Percentiles rank a stretch among this genome's conserved stretches.
Evolutionary conservation across 2,797 vertebrate genomes (phyloP).

Genomic region (Xiphophorus birchmanni): DNA sequence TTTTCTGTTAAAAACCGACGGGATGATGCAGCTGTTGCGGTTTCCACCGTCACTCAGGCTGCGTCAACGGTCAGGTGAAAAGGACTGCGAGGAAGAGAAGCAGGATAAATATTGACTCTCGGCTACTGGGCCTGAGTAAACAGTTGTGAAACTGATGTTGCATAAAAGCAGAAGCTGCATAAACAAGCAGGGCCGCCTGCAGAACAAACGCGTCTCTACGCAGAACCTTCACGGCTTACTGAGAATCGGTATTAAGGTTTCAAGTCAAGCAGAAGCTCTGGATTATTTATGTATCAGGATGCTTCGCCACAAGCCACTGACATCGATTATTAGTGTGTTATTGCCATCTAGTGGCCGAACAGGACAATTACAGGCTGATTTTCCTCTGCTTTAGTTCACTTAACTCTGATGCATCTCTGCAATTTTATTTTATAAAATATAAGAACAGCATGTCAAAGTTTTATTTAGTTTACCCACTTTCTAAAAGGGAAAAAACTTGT

Average conservation of each 20-base stretch:
- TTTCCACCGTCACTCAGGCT: conserved; percentile 46
- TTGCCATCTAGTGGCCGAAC: conserved; percentile 58
- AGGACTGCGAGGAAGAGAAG: conserved; percentile 18
- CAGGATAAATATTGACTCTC: conserved; percentile 33
- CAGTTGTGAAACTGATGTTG: conserved; percentile 39
- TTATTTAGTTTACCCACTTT: not conserved
- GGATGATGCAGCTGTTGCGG: conserved; percentile 45
- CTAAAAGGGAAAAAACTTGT: not conserved
- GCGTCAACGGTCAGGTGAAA: conserved; percentile 53
- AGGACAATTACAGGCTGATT: not conserved
- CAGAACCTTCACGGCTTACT: not conserved
- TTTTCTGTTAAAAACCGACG: conserved; percentile 7
- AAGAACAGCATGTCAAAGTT: not conserved
- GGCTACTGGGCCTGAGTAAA: conserved; percentile 15
- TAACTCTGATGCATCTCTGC: not conserved
- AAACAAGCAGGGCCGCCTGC: conserved; percentile 6
- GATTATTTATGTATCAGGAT: conserved; percentile 29
- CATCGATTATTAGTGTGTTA: conserved; percentile 17
- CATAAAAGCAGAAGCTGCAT: conserved; percentile 23
- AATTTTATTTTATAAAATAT: not conserved
- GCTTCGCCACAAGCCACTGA: not conserved
- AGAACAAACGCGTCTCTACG: not conserved
- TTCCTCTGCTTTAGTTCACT: not conserved
- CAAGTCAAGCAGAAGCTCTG: conserved; percentile 17
- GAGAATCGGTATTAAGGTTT: not conserved